These are phyloP conservation scores for Polylopha cassiicola DNA, from an alignment of 2,888 invertebrate genomes.

Conservation along the genomic window DNA sequence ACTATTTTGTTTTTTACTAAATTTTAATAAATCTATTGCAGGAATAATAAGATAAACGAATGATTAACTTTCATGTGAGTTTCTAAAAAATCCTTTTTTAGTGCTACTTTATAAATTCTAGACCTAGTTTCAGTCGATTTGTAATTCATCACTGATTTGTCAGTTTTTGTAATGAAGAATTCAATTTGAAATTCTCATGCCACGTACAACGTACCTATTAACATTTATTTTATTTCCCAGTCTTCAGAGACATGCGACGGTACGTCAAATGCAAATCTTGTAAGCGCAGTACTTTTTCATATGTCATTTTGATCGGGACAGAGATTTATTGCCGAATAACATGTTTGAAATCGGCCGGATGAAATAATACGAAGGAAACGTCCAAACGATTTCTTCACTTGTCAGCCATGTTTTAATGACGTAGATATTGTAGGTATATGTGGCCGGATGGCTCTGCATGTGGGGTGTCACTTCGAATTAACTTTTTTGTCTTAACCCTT, in stretches of 20 bases:
- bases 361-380: slow-evolving; percentile 58
- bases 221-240: slow-evolving; percentile 6
- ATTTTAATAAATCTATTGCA: too few species aligned
- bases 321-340: slow-evolving; percentile 63
- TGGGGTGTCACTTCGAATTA: slow-evolving; percentile 55
- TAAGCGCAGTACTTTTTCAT: slow-evolving; percentile 22
- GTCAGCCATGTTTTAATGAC: slow-evolving; percentile 56
- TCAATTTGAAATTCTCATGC: background rate
- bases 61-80: background rate
- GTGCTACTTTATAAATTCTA: background rate
- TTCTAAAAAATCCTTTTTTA: background rate
- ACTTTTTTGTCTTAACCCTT: slow-evolving; percentile 67
- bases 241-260: slow-evolving; percentile 14
- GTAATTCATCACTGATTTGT: slow-evolving; percentile 3
- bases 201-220: slow-evolving; percentile 3
- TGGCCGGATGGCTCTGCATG: slow-evolving; percentile 46
- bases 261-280: slow-evolving; percentile 18
- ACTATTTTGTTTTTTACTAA: too few species aligned
- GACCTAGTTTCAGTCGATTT: slow-evolving; percentile 1
- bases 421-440: slow-evolving; percentile 28
- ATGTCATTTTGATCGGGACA: slow-evolving; percentile 31
- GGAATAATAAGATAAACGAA: too few species aligned
- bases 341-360: slow-evolving; percentile 66
- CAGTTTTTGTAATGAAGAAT: background rate
- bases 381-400: slow-evolving; percentile 55